Conservation (phyloP, 2,113 vertebrate species). For the Oncorhynchus tshawytscha region DNA sequence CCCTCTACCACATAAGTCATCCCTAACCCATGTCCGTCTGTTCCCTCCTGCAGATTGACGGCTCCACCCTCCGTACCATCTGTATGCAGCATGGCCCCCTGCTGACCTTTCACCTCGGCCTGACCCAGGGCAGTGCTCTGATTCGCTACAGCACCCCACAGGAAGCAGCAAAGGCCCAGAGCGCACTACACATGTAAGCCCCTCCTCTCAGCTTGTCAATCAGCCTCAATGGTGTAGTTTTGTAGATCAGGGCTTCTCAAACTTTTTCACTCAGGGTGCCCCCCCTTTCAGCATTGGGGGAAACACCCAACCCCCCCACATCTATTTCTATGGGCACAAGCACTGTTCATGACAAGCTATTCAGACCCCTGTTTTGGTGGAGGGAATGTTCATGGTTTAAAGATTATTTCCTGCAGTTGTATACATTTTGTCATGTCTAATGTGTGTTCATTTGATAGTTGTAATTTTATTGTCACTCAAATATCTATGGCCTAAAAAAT, state of each 20-base stretch:
- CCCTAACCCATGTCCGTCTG: conserved; percentile 1
- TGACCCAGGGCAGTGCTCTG: conserved; percentile 98
- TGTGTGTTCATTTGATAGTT: no score
- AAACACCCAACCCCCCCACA: no score
- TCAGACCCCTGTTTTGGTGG: no score
- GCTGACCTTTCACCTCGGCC: conserved; percentile 99
- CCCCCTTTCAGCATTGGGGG: no score
- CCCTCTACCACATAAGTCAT: not conserved
- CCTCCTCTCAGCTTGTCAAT: not conserved
- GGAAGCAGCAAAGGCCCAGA: conserved; percentile 98
- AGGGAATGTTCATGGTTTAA: no score
- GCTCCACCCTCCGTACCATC: conserved; percentile 97
- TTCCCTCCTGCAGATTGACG: conserved; percentile 83
- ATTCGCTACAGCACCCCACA: conserved; percentile 97
- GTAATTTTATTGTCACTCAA: no score
- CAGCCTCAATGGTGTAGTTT: not conserved
- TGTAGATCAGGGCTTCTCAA: not conserved
- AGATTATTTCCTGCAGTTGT: no score
- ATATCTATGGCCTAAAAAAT: no score
- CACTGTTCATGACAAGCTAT: no score
- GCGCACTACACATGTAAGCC: conserved; percentile 90
- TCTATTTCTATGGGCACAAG: no score
- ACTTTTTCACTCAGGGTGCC: no score
- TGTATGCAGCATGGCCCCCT: conserved; percentile 99
- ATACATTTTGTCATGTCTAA: not conserved